A percentile compares a stretch with the other conserved stretches of the same genome.
Conservation (phyloP, 2,797 vertebrate genomes). For the Etheostoma nigrum region DNA sequence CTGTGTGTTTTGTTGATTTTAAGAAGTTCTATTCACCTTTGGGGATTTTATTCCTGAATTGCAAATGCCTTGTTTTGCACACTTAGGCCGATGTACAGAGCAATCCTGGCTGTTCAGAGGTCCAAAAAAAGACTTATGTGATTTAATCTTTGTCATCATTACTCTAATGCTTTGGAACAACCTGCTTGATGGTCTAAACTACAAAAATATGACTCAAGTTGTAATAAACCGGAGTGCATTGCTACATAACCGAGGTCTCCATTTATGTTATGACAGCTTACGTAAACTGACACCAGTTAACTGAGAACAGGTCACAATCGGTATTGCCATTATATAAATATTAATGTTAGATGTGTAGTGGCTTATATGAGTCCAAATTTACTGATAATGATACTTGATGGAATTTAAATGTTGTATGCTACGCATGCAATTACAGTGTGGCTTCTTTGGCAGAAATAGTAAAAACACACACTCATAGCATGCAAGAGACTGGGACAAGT, state of each 20-base stretch:
- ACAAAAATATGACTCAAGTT: neutral
- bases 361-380: neutral
- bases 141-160: neutral
- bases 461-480: constrained; percentile 46
- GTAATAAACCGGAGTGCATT: neutral
- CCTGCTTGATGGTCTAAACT: neutral
- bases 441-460: constrained; percentile 25
- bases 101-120: neutral
- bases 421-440: constrained; percentile 8
- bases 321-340: neutral
- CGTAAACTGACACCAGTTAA: neutral
- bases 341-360: neutral
- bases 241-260: too few species aligned
- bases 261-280: neutral
- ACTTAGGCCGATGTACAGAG: neutral
- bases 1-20: constrained; percentile 4
- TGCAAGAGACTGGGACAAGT: constrained; percentile 32
- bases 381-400: neutral
- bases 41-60: neutral
- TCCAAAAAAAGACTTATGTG: neutral
- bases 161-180: neutral
- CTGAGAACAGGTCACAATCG: neutral
- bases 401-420: constrained; percentile 8
- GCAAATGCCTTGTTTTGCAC: neutral
- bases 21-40: neutral